A percentile compares a stretch with the other conserved stretches of the same genome.
phyloP scores from a whole-genome alignment of 1,140 invertebrate species.

The Pachypsylla venusta region DNA sequence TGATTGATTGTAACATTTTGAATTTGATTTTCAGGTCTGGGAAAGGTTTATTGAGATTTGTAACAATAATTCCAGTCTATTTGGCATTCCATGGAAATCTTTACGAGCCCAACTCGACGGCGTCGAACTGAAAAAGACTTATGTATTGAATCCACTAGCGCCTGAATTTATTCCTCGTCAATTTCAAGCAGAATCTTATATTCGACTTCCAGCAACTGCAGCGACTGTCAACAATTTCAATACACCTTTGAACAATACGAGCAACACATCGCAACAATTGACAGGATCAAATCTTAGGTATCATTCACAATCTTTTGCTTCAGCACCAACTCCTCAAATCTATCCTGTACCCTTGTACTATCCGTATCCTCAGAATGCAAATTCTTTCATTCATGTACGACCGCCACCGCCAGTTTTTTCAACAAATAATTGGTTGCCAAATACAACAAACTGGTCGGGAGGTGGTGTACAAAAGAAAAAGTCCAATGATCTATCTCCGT shows the following conservation, averaged over 20 bases:
- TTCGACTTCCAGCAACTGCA: constrained; percentile 22
- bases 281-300: constrained; percentile 23
- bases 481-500: too few relatives aligned
- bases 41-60: constrained; percentile 62
- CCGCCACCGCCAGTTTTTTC: neutral
- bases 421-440: neutral
- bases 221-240: constrained; percentile 11
- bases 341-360: constrained; percentile 17
- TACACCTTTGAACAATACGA: too few relatives aligned
- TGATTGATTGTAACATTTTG: too few relatives aligned
- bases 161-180: constrained; percentile 58
- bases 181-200: constrained; percentile 23
- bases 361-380: constrained; percentile 16
- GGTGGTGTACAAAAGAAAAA: too few relatives aligned
- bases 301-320: constrained; percentile 23
- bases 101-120: constrained; percentile 51
- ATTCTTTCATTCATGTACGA: constrained; percentile 17
- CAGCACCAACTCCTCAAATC: constrained; percentile 22
- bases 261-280: constrained; percentile 22
- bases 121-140: constrained; percentile 55
- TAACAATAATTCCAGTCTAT: constrained; percentile 54
- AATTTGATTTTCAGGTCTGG: constrained; percentile 55
- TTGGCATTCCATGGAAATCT: constrained; percentile 53
- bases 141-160: constrained; percentile 65
- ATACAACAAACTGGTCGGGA: too few relatives aligned